These are phyloP conservation scores for Crepidodera aurea DNA, from an alignment of 2,888 invertebrate genomes.

Conservation along the genomic window DNA sequence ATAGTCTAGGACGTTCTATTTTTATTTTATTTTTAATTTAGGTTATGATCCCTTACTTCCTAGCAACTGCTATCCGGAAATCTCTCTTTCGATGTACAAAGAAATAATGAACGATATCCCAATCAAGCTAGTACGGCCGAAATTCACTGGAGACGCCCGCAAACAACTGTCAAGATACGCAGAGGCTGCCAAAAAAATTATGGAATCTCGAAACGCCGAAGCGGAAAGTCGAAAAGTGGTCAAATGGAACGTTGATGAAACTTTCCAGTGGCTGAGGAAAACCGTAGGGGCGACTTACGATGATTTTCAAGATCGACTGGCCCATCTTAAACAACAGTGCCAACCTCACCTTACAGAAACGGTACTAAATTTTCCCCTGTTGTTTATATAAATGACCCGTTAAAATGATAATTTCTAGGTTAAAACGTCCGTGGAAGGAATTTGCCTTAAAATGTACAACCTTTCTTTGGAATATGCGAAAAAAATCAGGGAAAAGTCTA, in stretches of 20 bases:
- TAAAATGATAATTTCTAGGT: slow-evolving; percentile 62
- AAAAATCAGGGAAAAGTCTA: slow-evolving; percentile 88
- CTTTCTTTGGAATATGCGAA: slow-evolving; percentile 91
- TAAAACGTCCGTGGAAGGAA: slow-evolving; percentile 92
- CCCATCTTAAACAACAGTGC: slow-evolving; percentile 92
- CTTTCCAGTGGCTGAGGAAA: slow-evolving; percentile 92
- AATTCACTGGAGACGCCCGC: slow-evolving; percentile 93
- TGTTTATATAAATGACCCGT: no score
- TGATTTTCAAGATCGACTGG: slow-evolving; percentile 88
- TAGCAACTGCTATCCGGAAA: slow-evolving; percentile 89
- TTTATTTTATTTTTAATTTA: slow-evolving; percentile 53
- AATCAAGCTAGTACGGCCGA: slow-evolving; percentile 92
- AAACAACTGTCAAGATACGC: slow-evolving; percentile 88
- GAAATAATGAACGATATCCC: slow-evolving; percentile 99
- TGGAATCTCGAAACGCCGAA: slow-evolving; percentile 91
- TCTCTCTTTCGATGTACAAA: slow-evolving; percentile 93
- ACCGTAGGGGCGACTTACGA: slow-evolving; percentile 94
- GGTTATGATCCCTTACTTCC: slow-evolving; percentile 92
- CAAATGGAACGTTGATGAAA: slow-evolving; percentile 98
- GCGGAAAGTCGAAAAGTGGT: slow-evolving; percentile 96
- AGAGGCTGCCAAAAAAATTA: slow-evolving; percentile 96
- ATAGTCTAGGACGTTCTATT: no score
- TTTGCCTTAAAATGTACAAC: slow-evolving; percentile 93
- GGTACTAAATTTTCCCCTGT: no score
- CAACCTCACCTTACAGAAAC: slow-evolving; percentile 96